Evolutionary conservation across 2,797 vertebrate species (phyloP), one percentile per base, ranked within the genome.

Genomic region (Sebastes vulpes): DNA sequence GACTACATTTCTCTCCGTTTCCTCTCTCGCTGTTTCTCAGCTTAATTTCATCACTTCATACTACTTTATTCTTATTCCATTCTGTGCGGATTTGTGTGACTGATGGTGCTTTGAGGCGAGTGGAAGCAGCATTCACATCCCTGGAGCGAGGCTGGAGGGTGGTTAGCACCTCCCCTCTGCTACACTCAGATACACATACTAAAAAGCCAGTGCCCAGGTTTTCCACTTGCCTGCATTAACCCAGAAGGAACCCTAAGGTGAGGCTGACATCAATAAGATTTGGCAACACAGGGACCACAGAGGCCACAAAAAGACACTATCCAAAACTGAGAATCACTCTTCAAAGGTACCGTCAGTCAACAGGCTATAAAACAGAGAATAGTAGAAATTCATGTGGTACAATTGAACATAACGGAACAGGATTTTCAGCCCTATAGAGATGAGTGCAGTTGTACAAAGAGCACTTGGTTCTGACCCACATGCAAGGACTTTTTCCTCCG

Each of bases 31-130:
- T 61, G 6, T 32, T 31, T 32, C 50, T 29, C 23, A 59, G 4
- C 54, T 28, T 58, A 56, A 42, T 31, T 84, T 69, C 25, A 65
- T 85, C 74, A 20, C 38, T 74, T 16, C 32, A 69, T 46, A 25
- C 20, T n/a, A 61, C 18, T 83, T 71, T 68, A 67, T 80, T 79
- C 48, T 68, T 60, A 75, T 65, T 53, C 54, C 11, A 18, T 53
- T 83, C 78, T 73, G 65, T 82, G 81, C 81, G 72, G 78, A 85
- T 72, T 32, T 71, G 79, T 75, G 79, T 87, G 79, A 83, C 79
- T 84, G 84, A 84, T 71, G 66, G 65, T 63, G 76, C 76, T 84
- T 64, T 79, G 77, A 77, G 79, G 57, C 58, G 59, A 80, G 75
- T 82, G 71, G 68, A 82, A 85, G 68, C 79, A 84, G 48, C 67